phyloP scores from a whole-genome alignment of 2,888 invertebrate species.

The Sphaeridia pumilis region DNA sequence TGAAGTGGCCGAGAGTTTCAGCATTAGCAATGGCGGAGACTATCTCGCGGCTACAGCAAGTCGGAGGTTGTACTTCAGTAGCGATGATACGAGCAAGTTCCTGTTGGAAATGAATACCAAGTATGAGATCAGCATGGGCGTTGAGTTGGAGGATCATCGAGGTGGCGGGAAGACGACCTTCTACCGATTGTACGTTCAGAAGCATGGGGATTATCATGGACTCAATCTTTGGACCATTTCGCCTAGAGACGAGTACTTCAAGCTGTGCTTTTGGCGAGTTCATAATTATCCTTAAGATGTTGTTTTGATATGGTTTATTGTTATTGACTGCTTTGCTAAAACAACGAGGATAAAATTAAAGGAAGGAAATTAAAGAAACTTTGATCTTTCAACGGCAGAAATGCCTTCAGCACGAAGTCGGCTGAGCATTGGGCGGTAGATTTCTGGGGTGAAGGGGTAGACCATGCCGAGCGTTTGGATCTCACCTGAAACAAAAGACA shows the following conservation, averaged over 20 bases:
- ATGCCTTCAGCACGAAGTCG: slow-evolving; percentile 78
- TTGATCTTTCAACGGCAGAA: slow-evolving; percentile 53
- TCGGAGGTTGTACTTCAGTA: slow-evolving; percentile 7
- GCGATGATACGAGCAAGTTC: slow-evolving; percentile 7
- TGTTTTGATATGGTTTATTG: no score
- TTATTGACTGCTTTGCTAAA: no score
- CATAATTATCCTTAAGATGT: no score
- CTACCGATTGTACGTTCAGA: slow-evolving; percentile 12
- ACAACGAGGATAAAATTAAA: no score
- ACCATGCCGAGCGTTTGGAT: slow-evolving; percentile 91
- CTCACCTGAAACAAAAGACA: slow-evolving; percentile 57
- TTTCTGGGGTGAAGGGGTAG: slow-evolving; percentile 78
- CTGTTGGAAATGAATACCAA: slow-evolving; percentile 7
- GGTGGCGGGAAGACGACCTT: slow-evolving; percentile 12
- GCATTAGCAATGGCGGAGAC: slow-evolving; percentile 7
- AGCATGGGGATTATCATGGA: slow-evolving; percentile 7
- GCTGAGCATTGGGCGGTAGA: slow-evolving; percentile 83
- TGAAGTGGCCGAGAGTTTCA: slow-evolving; percentile 10
- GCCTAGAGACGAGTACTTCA: slow-evolving; percentile 15
- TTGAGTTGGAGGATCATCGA: slow-evolving; percentile 7
- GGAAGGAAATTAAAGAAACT: no score
- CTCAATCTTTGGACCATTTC: slow-evolving; percentile 13
- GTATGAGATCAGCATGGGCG: slow-evolving; percentile 9
- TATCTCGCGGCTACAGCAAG: slow-evolving; percentile 6
- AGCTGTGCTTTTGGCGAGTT: slow-evolving; percentile 7